Base-by-base conservation (phyloP, 2,113 vertebrate species). In the Sapajus apella region DNA sequence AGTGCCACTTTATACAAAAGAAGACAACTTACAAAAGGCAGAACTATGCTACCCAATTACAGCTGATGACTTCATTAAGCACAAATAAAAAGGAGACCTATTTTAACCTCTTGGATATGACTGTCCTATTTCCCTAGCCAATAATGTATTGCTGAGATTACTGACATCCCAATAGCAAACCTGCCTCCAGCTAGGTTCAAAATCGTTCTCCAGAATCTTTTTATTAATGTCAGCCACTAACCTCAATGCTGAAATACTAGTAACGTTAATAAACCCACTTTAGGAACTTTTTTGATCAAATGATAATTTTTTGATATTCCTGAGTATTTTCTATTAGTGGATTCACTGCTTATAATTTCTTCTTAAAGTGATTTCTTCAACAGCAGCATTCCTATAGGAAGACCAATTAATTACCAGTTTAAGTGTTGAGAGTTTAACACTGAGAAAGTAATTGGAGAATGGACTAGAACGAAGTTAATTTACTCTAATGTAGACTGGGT, bases 301-400 rank as follows among this genome's bases (percentile, higher is more conserved):
- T 25, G 12, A 23, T n/a, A 55, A 27, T 40, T 16, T 43, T 80
- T 55, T 18, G 17, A 2, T 56, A 50, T 75, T 91, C 89, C 27
- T 93, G 37, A 55, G 20, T 64, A 45, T 27, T 83, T 72, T 88
- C 11, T 37, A 21, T 58, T 75, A 73, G 14, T 12, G 92, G 10
- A 80, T 87, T 91, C 16, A 45, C 37, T 86, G 32, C 18, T 64
- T 77, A 47, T 82, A 81, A 52, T 95, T 94, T 90, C 50, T 12
- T 91, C 3, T 93, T 66, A 94, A 92, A 92, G 13, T 92, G 92
- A 91, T 94, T 93, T 43, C 43, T 90, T 86, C 84, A 90, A 68
- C 52, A 87, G 81, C 58, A 81, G n/a, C 5, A 75, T 66, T 52
- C 5, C 1, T 79, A 6, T 85, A 87, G 50, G 93, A 23, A 96